Base-by-base conservation (phyloP, 2,888 invertebrate species). In the Limnephilus marmoratus region DNA sequence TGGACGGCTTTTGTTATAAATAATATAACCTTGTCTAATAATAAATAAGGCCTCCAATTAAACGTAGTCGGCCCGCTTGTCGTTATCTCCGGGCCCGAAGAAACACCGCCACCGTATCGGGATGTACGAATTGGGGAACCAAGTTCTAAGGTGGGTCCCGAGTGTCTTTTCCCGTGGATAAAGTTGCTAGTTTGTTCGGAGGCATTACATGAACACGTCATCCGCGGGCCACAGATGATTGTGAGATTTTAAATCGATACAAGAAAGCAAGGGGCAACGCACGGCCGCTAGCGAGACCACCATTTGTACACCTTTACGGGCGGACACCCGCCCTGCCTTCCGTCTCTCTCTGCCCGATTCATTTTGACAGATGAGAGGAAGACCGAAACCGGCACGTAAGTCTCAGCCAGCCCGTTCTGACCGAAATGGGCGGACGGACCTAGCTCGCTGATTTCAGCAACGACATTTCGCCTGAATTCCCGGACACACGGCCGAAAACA, bases 341-440 rank as follows among this genome's bases (percentile, higher is more conserved):
- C 90, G 81, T 93, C 93, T 92, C 93, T 81, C 85, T 93, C 90
- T 91, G 85, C 90, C 41, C 41, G 89, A 68, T 91, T 90, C 90
- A 81, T 81, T 93, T 93, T 93, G 93, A 93, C 93, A 93, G 93
- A 90, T 93, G 91, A 85, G 93, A 92, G 86, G 81, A 90, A 91
- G 91, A 91, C 85, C 82, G 31, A 24, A 49, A 81, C 81, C 29
- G 37, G 86, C 88, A 93, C 93, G 93, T 92, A 91, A 81, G 93
- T 93, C 93, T 86, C 15, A 88, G 85, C 91, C 81, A 49, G 45
- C 53, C 87, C 90, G 80, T 83, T 82, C 53, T 29, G n/a, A 41
- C 90, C 85, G 91, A 91, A 81, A 93, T 91, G 93, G 93, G 93
- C 93, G 93, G 93, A 93, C 93, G 91, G 91, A 83, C 80, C 85